Percentiles rank a stretch among this genome's conserved stretches.
Conservation (phyloP, 2,113 vertebrate species). For the Ictalurus punctatus region DNA sequence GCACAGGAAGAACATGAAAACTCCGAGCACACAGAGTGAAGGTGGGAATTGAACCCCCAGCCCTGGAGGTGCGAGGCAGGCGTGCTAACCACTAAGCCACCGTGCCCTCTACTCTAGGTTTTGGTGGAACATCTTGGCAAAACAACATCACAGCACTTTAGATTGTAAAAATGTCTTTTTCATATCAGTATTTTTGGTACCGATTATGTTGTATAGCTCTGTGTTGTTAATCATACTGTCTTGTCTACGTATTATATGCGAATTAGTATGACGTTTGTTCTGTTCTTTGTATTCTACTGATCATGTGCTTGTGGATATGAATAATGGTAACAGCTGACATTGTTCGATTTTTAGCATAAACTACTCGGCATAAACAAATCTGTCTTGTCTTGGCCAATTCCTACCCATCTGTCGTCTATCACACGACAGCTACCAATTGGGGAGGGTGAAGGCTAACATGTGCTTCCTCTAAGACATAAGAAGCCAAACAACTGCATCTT, state of each 20-base stretch:
- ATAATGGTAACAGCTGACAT: background rate
- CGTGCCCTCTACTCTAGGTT: background rate
- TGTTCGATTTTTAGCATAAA: background rate
- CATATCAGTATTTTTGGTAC: background rate
- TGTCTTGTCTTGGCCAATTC: background rate
- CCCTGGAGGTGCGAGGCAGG: too few relatives aligned
- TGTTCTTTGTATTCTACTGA: background rate
- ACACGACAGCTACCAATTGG: too few relatives aligned
- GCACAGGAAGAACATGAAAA: too few relatives aligned
- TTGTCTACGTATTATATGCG: background rate
- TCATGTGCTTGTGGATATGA: background rate
- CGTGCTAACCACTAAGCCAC: too few relatives aligned
- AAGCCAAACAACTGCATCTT: background rate
- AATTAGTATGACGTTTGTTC: background rate
- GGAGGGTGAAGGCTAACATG: background rate
- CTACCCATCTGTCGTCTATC: background rate
- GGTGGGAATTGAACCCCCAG: too few relatives aligned
- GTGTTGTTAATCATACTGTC: background rate
- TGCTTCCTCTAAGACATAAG: background rate
- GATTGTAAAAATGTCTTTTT: background rate
- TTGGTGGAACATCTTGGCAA: background rate
- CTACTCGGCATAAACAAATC: background rate
- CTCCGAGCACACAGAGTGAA: too few relatives aligned
- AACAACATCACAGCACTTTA: background rate
- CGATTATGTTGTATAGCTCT: background rate